Evolutionary conservation across 2,797 vertebrate species (phyloP).

Genomic region (Ciconia nigra): DNA sequence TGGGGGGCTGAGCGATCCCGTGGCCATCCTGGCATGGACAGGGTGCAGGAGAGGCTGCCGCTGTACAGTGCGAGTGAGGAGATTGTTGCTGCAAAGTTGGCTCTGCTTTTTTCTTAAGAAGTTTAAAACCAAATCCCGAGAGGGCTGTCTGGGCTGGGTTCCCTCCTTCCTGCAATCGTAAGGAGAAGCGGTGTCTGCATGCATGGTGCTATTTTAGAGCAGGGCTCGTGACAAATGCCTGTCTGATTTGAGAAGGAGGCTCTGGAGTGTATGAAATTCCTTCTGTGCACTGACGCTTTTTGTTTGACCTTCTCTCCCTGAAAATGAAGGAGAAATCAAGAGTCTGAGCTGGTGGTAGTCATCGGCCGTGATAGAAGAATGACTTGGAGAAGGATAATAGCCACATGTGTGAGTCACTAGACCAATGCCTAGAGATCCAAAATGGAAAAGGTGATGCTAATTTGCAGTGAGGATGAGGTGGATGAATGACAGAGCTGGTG

Average conservation of each 20-base stretch:
- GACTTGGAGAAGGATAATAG: background rate
- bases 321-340: background rate
- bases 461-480: background rate
- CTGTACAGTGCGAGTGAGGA: fast-evolving
- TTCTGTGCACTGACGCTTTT: background rate
- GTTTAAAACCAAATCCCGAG: background rate
- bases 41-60: background rate
- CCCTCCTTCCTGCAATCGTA: background rate
- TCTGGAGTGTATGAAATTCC: background rate
- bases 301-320: background rate
- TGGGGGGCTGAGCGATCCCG: fast-evolving
- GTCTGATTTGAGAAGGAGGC: background rate
- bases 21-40: background rate
- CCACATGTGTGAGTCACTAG: background rate
- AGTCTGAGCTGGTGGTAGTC: background rate
- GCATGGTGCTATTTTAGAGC: fast-evolving
- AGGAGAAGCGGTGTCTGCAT: background rate
- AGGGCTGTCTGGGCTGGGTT: background rate
- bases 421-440: background rate
- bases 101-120: background rate
- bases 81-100: background rate
- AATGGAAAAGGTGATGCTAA: background rate
- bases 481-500: background rate
- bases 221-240: background rate
- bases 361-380: fast-evolving